These are phyloP conservation scores for Mormyrus lacerda DNA, from an alignment of 2,113 vertebrate species.

Conservation along the genomic window DNA sequence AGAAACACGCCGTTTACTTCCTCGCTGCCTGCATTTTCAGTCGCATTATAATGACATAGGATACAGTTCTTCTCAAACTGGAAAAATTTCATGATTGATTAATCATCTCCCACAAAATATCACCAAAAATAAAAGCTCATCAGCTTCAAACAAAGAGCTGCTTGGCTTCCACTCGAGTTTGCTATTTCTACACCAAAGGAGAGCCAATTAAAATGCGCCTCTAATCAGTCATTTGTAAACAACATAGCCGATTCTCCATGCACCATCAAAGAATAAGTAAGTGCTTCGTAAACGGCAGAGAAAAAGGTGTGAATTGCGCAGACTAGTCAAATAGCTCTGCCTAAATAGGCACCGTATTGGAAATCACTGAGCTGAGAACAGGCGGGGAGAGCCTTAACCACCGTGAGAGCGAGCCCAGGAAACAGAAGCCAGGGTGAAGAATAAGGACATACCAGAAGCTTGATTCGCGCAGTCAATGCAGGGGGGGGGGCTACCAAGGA, in stretches of 20 bases:
- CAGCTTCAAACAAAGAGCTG: neutral
- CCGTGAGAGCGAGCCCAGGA: neutral
- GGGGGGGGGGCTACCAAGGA: neutral
- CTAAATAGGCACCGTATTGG: neutral
- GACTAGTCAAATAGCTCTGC: neutral
- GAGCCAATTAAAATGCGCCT: constrained; percentile 3
- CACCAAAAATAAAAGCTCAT: neutral
- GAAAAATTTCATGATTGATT: neutral
- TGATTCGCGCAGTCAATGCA: neutral
- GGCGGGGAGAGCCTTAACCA: neutral
- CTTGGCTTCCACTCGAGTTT: neutral
- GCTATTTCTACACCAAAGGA: neutral
- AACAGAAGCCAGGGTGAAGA: neutral
- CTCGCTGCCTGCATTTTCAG: neutral
- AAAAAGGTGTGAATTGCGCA: neutral
- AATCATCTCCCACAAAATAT: neutral
- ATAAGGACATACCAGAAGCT: neutral
- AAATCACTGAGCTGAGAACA: neutral
- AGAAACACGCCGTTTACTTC: neutral
- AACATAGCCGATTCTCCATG: neutral
- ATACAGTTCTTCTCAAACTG: neutral
- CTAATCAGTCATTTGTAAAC: neutral
- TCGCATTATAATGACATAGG: neutral
- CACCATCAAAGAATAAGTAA: neutral
- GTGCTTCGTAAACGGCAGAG: neutral